phyloP scores from a whole-genome alignment of 2,888 invertebrate genomes.

The Perithous albicinctus region DNA sequence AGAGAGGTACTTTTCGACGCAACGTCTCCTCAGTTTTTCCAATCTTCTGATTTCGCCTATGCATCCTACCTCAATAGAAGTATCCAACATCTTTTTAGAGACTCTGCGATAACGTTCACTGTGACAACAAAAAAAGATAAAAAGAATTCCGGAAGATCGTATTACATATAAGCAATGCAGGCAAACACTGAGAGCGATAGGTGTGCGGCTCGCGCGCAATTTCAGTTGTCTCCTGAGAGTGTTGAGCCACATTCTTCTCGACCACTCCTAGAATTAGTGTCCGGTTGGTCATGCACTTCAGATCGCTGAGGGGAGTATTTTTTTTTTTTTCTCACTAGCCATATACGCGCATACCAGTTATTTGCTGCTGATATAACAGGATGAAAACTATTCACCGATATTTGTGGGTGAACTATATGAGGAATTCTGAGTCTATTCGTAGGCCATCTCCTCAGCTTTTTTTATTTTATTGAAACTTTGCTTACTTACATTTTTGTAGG shows the following conservation, averaged over 20 bases:
- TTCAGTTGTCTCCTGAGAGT: no score
- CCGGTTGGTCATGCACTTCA: background rate
- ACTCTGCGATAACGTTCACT: slow-evolving; percentile 35
- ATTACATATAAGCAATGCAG: slow-evolving; percentile 9
- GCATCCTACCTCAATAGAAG: slow-evolving; percentile 60
- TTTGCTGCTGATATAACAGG: no score
- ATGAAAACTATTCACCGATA: no score
- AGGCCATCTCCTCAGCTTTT: no score
- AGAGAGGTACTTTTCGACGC: slow-evolving; percentile 36
- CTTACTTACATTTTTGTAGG: no score
- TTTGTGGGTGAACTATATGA: no score
- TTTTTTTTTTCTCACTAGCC: no score
- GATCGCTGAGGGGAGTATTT: no score
- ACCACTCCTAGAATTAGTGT: background rate
- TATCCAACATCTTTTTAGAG: slow-evolving; percentile 3
- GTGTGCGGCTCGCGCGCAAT: background rate
- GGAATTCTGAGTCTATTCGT: no score
- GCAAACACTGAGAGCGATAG: slow-evolving; percentile 9
- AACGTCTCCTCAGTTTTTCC: slow-evolving; percentile 46
- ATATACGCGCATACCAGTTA: no score
- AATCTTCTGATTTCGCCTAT: slow-evolving; percentile 39
- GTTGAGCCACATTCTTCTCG: background rate
- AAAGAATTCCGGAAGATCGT: slow-evolving; percentile 20
- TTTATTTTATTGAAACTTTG: no score
- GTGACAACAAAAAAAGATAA: slow-evolving; percentile 36